Evolutionary conservation across 2,797 vertebrate genomes (phyloP).

Genomic region (Pangasius krempfi): DNA sequence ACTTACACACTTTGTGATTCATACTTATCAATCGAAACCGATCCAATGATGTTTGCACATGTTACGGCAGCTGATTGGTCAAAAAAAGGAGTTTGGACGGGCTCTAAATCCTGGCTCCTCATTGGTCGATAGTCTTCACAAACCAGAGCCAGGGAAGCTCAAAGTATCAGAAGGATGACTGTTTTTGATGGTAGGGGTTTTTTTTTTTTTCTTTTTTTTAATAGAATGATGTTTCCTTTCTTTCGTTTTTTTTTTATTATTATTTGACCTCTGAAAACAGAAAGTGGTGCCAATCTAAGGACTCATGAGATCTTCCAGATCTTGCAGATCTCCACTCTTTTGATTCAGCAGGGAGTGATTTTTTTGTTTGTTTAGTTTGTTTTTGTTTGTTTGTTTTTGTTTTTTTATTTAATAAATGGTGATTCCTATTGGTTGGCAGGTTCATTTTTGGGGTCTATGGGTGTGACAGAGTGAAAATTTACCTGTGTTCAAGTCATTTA

Average conservation of each 20-base stretch:
- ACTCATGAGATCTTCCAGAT: neutral
- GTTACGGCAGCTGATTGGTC: slow-evolving; percentile 93
- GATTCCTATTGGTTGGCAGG: neutral
- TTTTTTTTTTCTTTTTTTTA: slow-evolving; percentile 4
- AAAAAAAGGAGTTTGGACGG: slow-evolving; percentile 11
- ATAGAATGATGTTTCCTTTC: neutral
- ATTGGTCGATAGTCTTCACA: slow-evolving; percentile 35
- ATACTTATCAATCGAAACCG: slow-evolving; percentile 70
- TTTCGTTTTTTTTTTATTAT: neutral
- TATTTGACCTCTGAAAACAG: neutral
- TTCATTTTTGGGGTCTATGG: neutral
- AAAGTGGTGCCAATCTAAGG: slow-evolving; percentile 14
- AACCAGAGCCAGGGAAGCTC: slow-evolving; percentile 11
- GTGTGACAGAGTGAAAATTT: neutral
- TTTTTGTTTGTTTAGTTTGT: neutral
- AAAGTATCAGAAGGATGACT: slow-evolving; percentile 22
- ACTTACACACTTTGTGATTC: slow-evolving; percentile 62
- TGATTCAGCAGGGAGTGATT: neutral
- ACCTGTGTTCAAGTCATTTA: slow-evolving; percentile 3
- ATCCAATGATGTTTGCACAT: slow-evolving; percentile 91
- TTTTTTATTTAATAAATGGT: slow-evolving; percentile 11
- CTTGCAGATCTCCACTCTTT: neutral
- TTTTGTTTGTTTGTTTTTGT: neutral
- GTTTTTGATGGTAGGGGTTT: neutral
- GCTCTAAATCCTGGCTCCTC: slow-evolving; percentile 36